Base-by-base conservation (phyloP, 2,888 invertebrate genomes). In the Choristoneura rosaceana region DNA sequence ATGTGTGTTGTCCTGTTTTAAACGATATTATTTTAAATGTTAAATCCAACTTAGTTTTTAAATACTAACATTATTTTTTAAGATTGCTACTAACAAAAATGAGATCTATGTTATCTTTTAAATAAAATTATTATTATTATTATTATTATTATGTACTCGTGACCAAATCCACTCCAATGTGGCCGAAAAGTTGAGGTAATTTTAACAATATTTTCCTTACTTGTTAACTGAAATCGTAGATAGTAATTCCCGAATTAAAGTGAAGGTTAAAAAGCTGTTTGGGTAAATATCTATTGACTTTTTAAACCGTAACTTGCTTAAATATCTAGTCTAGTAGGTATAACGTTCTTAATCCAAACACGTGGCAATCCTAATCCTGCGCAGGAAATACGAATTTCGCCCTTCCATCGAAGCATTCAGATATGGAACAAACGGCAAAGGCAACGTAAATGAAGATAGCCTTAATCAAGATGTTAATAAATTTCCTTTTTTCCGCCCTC, bases 391-490 rank as follows among this genome's bases (percentile, higher is more conserved):
- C 62, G 38, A 66, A 34, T 73, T 71, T 68, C 65, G 38, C 60
- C 82, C 78, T 82, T 81, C 84, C 82, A 81, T 82, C 81, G 80
- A 80, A 77, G 75, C 77, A 76, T 80, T 79, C 78, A 81, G 85
- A 86, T 83, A 82, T 80, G 78, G 80, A 76, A 73, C 67, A 67
- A 69, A 59, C 41, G 60, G 66, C 41, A 61, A 71, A 69, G 55
- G 69, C 71, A 68, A 62, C 67, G 69, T 73, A 76, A 84, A 83
- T 80, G 79, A 79, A 80, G 80, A 82, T 85, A 82, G 76, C 76
- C 75, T 76, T 84, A 87, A 90, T 91, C 90, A 87, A 86, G 89
- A 89, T 89, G 82, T 79, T 82, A 85, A 89, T 90, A 88, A 89
- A 89, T 86, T 83, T 79, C 80, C 76, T 75, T 77, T 47, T 62